Evolutionary conservation across 2,888 invertebrate genomes (phyloP).

Genomic region (Chloroclysta siterata): DNA sequence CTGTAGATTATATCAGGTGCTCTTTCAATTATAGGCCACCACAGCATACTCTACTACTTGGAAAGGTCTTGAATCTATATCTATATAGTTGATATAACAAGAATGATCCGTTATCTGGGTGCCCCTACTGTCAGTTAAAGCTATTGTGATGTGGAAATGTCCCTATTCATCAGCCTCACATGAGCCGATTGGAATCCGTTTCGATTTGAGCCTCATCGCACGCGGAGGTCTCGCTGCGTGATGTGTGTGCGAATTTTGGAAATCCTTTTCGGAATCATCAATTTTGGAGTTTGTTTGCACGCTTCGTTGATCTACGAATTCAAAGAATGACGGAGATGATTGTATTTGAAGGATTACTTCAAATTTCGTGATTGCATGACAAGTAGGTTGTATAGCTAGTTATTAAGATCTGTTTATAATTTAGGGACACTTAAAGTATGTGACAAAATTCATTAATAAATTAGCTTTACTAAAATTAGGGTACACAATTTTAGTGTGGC

Average conservation of each 20-base stretch:
- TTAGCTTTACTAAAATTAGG: not conserved
- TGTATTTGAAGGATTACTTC: not conserved
- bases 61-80: no score
- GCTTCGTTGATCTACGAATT: conserved; percentile 11
- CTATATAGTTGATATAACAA: not conserved
- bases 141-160: conserved; percentile 29
- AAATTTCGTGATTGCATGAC: no score
- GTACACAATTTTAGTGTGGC: no score
- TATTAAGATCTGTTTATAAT: no score
- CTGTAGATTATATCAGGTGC: no score
- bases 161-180: conserved; percentile 45
- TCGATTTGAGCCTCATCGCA: conserved; percentile 38
- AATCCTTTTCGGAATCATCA: conserved; percentile 13
- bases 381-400: not conserved
- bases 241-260: conserved; percentile 17
- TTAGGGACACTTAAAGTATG: no score
- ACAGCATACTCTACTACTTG: no score
- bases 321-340: not conserved
- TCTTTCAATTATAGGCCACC: no score
- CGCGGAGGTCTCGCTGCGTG: conserved; percentile 13
- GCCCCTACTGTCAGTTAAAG: conserved; percentile 10
- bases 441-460: not conserved
- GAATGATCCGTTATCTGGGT: not conserved
- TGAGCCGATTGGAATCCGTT: conserved; percentile 44
- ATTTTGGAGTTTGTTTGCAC: conserved; percentile 15